These are phyloP conservation scores for Hipparchia sbordonii DNA, from an alignment of 2,888 invertebrate species.

Conservation along the genomic window DNA sequence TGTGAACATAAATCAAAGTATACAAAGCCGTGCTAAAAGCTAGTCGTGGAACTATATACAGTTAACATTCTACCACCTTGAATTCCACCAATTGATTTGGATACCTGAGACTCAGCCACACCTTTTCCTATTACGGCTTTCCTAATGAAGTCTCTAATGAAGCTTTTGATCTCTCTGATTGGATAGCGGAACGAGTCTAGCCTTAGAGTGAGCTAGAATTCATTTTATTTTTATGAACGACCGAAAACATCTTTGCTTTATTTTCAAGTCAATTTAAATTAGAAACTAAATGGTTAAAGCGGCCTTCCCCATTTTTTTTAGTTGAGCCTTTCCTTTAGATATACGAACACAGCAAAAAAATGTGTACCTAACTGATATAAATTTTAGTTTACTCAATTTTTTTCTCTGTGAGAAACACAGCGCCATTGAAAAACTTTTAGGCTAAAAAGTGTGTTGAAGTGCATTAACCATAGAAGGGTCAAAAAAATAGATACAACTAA, in stretches of 20 bases:
- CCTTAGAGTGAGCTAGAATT: not conserved
- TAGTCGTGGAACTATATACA: not conserved
- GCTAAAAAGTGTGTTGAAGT: no score
- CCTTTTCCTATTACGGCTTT: constrained; percentile 28
- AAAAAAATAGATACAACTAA: no score
- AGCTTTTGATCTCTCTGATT: constrained; percentile 19
- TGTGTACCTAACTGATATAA: no score
- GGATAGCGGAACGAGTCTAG: not conserved
- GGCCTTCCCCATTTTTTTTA: not conserved
- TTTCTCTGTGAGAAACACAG: no score
- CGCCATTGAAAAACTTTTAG: no score
- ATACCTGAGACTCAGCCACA: constrained; percentile 22
- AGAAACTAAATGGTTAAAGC: not conserved
- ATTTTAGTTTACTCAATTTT: no score
- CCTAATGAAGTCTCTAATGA: constrained; percentile 21
- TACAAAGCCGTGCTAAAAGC: not conserved
- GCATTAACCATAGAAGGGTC: no score
- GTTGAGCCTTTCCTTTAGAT: not conserved
- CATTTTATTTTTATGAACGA: constrained; percentile 1
- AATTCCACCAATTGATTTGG: constrained; percentile 20
- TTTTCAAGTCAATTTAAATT: not conserved
- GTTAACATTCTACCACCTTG: constrained; percentile 19
- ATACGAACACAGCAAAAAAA: no score
- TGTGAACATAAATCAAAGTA: not conserved
- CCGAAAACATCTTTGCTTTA: not conserved